Conservation (phyloP, 1,140 invertebrate genomes). For the Neelides sp. region DNA sequence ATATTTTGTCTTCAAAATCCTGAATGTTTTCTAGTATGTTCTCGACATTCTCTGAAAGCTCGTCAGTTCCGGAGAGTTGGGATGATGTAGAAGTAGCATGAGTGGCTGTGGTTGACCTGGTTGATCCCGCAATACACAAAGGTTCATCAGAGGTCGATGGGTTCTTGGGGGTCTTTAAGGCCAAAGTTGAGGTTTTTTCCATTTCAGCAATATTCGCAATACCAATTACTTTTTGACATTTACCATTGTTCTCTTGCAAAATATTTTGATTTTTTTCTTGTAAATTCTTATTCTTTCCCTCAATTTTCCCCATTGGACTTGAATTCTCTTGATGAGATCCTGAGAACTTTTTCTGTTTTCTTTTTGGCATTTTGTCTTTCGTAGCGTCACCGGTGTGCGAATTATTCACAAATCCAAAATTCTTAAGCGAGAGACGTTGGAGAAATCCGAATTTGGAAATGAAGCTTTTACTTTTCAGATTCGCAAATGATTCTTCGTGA, state of each 20-base stretch:
- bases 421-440: too few species aligned
- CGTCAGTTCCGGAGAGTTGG: background rate
- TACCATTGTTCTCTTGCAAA: background rate
- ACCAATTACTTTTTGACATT: background rate
- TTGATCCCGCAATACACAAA: background rate
- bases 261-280: too few species aligned
- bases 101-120: background rate
- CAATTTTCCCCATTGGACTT: too few species aligned
- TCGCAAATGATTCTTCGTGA: too few species aligned
- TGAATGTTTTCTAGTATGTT: conserved; percentile 17
- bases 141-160: background rate
- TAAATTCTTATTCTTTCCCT: too few species aligned
- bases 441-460: too few species aligned
- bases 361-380: too few species aligned
- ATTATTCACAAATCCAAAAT: too few species aligned
- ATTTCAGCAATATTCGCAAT: background rate
- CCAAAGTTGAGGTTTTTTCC: background rate
- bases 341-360: too few species aligned
- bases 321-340: too few species aligned
- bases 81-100: background rate
- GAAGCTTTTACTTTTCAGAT: too few species aligned
- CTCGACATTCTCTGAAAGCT: conserved; percentile 18
- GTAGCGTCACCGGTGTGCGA: too few species aligned
- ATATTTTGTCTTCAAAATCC: conserved; percentile 3
- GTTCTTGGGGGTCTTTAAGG: conserved; percentile 2